A percentile compares a stretch with the other conserved stretches of the same genome.
Evolutionary conservation across 2,113 vertebrate species (phyloP).

Genomic region (Sylvietta virens): DNA sequence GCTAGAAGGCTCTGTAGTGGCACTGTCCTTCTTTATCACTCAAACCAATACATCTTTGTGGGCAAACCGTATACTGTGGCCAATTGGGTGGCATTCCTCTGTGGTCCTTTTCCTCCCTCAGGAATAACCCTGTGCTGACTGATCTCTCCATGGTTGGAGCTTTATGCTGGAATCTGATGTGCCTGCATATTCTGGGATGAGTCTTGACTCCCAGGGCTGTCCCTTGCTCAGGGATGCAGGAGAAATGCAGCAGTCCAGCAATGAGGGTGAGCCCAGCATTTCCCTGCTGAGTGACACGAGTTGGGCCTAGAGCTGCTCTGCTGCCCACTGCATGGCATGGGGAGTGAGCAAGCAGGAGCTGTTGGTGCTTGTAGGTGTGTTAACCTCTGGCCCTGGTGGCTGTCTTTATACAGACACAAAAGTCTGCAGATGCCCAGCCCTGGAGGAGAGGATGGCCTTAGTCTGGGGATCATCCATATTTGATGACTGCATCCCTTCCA

Average conservation of each 20-base stretch:
- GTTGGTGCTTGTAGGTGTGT: background rate
- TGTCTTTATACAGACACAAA: background rate
- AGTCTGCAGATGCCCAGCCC: background rate
- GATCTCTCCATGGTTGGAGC: background rate
- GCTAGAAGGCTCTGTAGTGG: background rate
- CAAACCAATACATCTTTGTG: background rate
- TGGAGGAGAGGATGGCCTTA: background rate
- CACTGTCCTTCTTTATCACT: background rate
- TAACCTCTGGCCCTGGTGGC: background rate
- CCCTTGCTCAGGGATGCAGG: background rate
- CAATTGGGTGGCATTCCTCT: background rate
- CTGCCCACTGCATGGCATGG: background rate
- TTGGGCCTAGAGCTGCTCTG: background rate
- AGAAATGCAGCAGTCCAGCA: background rate
- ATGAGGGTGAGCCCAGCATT: background rate
- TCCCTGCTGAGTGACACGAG: background rate
- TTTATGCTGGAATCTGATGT: background rate
- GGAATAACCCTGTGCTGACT: background rate
- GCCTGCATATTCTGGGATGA: background rate
- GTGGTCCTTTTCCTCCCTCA: background rate
- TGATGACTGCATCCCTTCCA: background rate
- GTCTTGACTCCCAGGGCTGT: background rate
- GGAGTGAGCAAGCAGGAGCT: background rate
- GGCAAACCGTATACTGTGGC: background rate
- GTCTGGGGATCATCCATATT: background rate